Base-by-base conservation (phyloP, 2,113 vertebrate genomes). In the Tetrax tetrax region DNA sequence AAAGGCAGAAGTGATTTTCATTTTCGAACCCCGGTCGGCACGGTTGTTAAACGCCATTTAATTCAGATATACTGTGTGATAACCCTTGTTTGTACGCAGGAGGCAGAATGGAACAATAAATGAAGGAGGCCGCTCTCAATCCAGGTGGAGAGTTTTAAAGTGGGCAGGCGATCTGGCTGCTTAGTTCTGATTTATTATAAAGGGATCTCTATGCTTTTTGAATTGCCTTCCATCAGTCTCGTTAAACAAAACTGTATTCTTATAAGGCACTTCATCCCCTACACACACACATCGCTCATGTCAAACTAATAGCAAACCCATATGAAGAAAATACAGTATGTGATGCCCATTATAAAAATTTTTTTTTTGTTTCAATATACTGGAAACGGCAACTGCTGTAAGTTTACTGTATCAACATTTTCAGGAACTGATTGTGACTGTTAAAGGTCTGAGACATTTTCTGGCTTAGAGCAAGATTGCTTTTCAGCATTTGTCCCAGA, bases 171-270 rank as follows among this genome's bases (percentile, higher is more conserved):
- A 91, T 92, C 57, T 47, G 81, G 41, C 66, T 95, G 80, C 72
- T 95, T 93, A 68, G 72, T 61, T 91, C 66, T 95, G 91, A 87
- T 89, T 95, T 94, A 93, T 96, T 83, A 45, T 76, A 93, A 93
- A 95, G 84, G 91, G 93, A 93, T 83, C 83, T 80, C 74, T 85
- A 69, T 72, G 85, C 70, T 69, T 90, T 95, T 51, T 87, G 85
- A 87, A 83, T 84, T 21, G 28, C 80, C 74, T 96, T 80, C 77
- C 80, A 87, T 89, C 69, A n/a, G 65, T 87, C 87, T 35, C 1
- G 59, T 63, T 89, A 82, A 90, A 88, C 65, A 89, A 65, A 86
- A 75, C 28, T 65, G 76, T 82, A 33, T 90, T 90, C 38, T 69
- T 61, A 8, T 2, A 18, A 76, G 54, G 94, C 72, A 83, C 54